Conservation (phyloP, 1,140 invertebrate genomes). For the Arion vulgaris region DNA sequence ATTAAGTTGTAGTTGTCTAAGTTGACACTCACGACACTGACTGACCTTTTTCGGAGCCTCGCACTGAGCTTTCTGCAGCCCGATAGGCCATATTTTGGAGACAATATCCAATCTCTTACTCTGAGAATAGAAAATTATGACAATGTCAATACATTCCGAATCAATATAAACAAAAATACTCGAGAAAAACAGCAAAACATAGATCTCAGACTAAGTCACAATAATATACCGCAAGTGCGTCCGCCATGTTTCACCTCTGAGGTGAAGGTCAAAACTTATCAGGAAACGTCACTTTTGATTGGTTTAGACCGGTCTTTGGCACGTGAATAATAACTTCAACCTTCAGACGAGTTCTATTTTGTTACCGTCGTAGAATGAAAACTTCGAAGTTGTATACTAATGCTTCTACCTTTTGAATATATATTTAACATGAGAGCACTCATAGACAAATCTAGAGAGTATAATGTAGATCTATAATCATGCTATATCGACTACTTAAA, state of each 20-base stretch:
- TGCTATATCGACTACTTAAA: too few species aligned
- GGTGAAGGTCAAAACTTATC: conserved; percentile 47
- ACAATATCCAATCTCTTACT: conserved; percentile 52
- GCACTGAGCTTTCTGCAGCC: conserved; percentile 54
- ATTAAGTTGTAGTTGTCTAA: too few species aligned
- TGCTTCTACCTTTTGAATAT: too few species aligned
- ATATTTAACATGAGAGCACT: too few species aligned
- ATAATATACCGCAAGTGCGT: conserved; percentile 39
- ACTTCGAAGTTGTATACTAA: too few species aligned
- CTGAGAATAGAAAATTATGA: conserved; percentile 47
- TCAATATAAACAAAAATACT: neutral
- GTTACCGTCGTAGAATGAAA: too few species aligned
- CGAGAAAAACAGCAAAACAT: neutral
- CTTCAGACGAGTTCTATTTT: too few species aligned
- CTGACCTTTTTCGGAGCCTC: conserved; percentile 60
- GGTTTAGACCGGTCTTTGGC: conserved; percentile 14
- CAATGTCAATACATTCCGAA: neutral
- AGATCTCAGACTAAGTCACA: neutral
- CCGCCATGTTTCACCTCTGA: conserved; percentile 52
- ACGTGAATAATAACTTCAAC: conserved; percentile 40
- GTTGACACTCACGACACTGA: too few species aligned
- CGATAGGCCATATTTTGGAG: conserved; percentile 65
- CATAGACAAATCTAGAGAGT: too few species aligned
- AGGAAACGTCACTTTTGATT: conserved; percentile 45
- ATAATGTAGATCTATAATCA: too few species aligned